Conservation (phyloP, 1,140 invertebrate species). For the Drosophila fuyamai region DNA sequence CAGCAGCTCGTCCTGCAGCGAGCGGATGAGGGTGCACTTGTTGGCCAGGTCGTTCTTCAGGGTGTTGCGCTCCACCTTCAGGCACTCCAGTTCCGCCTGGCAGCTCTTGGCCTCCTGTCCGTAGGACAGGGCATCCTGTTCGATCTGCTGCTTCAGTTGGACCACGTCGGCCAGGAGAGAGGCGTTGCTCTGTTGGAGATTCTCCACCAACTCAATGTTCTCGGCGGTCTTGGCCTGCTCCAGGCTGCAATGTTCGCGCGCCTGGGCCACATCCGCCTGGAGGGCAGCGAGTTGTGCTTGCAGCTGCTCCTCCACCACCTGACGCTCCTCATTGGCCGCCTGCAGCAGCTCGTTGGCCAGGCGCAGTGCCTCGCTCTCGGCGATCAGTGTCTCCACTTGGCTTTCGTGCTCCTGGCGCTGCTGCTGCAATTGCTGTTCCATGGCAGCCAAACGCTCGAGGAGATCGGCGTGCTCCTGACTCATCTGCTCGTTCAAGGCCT, state of each 20-base stretch:
- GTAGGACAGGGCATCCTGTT: constrained; percentile 77
- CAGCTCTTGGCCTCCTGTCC: constrained; percentile 68
- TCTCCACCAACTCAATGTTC: constrained; percentile 66
- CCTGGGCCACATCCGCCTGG: constrained; percentile 57
- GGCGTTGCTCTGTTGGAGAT: constrained; percentile 64
- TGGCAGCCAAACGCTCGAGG: constrained; percentile 37
- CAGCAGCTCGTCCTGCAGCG: constrained; percentile 81
- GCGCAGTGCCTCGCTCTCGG: constrained; percentile 68
- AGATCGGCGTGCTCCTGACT: constrained; percentile 48
- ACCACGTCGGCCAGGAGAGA: constrained; percentile 54
- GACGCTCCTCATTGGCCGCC: constrained; percentile 42
- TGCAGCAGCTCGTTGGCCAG: constrained; percentile 65
- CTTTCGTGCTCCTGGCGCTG: constrained; percentile 63
- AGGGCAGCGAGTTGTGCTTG: constrained; percentile 55
- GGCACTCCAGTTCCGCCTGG: constrained; percentile 74
- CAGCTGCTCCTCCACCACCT: constrained; percentile 38
- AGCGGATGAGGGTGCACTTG: constrained; percentile 77
- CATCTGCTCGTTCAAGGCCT: constrained; percentile 68
- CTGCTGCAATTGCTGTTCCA: constrained; percentile 68
- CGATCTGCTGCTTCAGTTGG: constrained; percentile 71
- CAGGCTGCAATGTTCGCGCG: constrained; percentile 36
- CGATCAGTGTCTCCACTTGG: constrained; percentile 66
- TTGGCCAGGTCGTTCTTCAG: constrained; percentile 84
- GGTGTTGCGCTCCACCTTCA: constrained; percentile 81
- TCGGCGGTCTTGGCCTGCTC: constrained; percentile 55